phyloP scores from a whole-genome alignment of 2,888 invertebrate genomes.

The Keiferia lycopersicella region DNA sequence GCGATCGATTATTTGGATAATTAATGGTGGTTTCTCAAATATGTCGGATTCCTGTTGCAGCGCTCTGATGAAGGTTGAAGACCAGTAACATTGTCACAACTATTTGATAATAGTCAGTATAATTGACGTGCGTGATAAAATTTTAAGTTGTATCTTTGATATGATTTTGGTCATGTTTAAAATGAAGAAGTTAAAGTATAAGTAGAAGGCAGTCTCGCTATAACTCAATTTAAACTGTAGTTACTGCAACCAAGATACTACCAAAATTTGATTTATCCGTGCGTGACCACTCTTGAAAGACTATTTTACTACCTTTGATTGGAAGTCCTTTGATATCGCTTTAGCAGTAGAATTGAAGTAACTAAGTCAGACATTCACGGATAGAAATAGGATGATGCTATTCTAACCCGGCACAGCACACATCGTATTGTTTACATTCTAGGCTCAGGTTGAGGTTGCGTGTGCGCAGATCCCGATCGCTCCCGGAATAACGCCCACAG shows the following conservation, averaged over 20 bases:
- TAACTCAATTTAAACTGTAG: too few species aligned
- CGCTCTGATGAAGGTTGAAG: constrained; percentile 46
- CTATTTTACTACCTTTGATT: too few species aligned
- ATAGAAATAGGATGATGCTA: too few species aligned
- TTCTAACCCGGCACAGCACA: too few species aligned
- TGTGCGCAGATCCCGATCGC: constrained; percentile 65
- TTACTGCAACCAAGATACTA: too few species aligned
- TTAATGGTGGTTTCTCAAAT: constrained; percentile 76
- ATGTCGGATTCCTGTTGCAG: constrained; percentile 68
- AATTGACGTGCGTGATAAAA: background rate
- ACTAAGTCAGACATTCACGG: too few species aligned
- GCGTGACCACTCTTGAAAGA: too few species aligned
- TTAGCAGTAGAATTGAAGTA: too few species aligned
- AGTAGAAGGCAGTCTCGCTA: too few species aligned
- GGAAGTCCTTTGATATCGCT: too few species aligned
- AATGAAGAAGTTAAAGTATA: too few species aligned
- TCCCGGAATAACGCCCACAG: constrained; percentile 67
- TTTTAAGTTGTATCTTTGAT: background rate
- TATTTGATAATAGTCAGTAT: background rate
- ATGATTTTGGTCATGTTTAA: background rate
- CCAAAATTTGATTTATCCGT: background rate
- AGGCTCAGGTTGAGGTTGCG: constrained; percentile 31
- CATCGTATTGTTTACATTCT: too few species aligned
- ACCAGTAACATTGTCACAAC: background rate
- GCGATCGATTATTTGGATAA: constrained; percentile 80